Conservation (phyloP, 2,797 vertebrate genomes). For the Pteronotus mesoamericanus region DNA sequence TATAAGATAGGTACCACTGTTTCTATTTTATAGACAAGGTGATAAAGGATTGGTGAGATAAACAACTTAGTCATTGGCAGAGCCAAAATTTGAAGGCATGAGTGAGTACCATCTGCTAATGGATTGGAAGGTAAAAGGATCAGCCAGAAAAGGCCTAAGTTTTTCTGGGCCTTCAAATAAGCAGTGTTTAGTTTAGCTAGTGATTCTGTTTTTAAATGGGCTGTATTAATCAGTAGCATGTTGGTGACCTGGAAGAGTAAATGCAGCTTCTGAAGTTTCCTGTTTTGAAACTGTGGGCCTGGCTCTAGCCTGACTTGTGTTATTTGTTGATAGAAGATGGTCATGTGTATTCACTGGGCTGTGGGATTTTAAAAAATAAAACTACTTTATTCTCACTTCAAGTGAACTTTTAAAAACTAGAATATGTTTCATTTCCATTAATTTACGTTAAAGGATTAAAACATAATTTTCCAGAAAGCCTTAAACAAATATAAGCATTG, state of each 20-base stretch:
- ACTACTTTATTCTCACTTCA: not conserved
- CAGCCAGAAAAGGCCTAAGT: not conserved
- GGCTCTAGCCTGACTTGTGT: not conserved
- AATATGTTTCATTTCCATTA: not conserved
- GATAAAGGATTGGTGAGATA: not conserved
- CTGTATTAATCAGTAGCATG: not conserved
- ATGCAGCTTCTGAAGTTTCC: not conserved
- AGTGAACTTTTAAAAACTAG: slow-evolving; percentile 26
- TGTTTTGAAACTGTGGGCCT: not conserved
- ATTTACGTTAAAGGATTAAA: not conserved
- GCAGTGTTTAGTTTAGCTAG: not conserved
- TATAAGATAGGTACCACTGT: not conserved
- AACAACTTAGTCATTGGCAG: not conserved
- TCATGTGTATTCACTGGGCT: not conserved
- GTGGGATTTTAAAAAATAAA: not conserved
- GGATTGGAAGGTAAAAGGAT: not conserved
- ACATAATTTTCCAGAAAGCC: not conserved
- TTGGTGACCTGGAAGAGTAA: not conserved
- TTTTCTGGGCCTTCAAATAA: not conserved
- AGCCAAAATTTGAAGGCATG: not conserved
- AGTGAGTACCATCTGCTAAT: not conserved
- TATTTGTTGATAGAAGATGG: not conserved
- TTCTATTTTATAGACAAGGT: not conserved
- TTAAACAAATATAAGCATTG: not conserved
- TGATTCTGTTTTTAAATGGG: not conserved